Conservation (phyloP, 2,113 vertebrate species). For the Podarcis muralis region DNA sequence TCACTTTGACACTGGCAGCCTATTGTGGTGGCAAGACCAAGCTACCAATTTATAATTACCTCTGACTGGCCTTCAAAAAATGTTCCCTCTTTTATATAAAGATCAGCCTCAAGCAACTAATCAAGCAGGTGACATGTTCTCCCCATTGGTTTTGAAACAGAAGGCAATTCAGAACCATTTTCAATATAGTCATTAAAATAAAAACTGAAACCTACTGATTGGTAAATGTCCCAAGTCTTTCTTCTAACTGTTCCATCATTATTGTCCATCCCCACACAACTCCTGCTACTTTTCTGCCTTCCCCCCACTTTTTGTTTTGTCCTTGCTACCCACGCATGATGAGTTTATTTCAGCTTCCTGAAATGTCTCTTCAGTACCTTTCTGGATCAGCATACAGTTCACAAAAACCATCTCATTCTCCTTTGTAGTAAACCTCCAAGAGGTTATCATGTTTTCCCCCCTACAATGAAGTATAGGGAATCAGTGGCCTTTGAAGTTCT, state of each 20-base stretch:
- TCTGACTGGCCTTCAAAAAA: slow-evolving; percentile 43
- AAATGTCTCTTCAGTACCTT: not conserved
- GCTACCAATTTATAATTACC: slow-evolving; percentile 43
- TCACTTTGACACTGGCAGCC: slow-evolving; percentile 49
- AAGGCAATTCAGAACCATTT: slow-evolving; percentile 22
- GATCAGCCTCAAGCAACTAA: slow-evolving; percentile 23
- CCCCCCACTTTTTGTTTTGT: not conserved
- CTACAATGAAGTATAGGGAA: not conserved
- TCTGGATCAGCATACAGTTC: not conserved
- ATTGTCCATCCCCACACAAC: not conserved
- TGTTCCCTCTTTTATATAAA: slow-evolving; percentile 32
- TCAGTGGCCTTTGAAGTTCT: not conserved
- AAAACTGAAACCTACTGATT: slow-evolving; percentile 21
- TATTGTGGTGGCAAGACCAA: slow-evolving; percentile 41
- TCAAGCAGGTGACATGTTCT: slow-evolving; percentile 42
- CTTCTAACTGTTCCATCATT: not conserved
- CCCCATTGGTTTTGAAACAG: slow-evolving; percentile 36
- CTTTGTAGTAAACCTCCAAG: not conserved
- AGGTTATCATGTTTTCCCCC: not conserved
- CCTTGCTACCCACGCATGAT: not conserved
- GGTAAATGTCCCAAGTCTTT: not conserved
- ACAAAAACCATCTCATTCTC: not conserved
- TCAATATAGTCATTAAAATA: slow-evolving; percentile 26
- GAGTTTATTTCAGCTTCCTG: not conserved
- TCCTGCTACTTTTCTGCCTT: not conserved